A percentile compares a stretch with the other conserved stretches of the same genome.
Conservation (phyloP, 2,797 vertebrate species). For the Pipistrellus pipistrellus region DNA sequence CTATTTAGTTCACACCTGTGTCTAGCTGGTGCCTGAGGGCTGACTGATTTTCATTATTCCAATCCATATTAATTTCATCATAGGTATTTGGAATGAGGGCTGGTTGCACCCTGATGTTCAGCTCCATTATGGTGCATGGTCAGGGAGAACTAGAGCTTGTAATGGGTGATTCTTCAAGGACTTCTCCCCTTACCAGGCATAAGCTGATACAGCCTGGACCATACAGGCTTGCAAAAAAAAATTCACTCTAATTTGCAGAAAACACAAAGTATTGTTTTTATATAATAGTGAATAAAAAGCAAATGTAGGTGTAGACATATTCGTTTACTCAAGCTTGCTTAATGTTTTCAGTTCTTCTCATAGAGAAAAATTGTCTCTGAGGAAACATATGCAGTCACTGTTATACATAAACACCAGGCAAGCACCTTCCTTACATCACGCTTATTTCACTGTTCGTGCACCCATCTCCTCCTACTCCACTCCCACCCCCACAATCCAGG, state of each 20-base stretch:
- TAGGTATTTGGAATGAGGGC: neutral
- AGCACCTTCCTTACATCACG: too few relatives aligned
- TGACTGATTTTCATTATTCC: neutral
- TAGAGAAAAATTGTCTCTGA: neutral
- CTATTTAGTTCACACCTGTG: neutral
- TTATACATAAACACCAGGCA: slow-evolving; percentile 48
- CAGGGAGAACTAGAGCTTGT: neutral
- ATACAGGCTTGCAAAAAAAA: slow-evolving; percentile 39
- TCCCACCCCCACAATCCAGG: too few relatives aligned
- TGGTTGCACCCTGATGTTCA: neutral
- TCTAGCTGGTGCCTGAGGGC: neutral
- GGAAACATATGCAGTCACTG: neutral
- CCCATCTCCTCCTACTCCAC: too few relatives aligned
- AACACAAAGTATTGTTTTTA: neutral
- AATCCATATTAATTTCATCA: neutral
- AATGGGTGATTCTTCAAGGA: neutral
- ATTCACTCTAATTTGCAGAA: neutral
- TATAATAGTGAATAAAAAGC: neutral
- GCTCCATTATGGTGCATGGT: neutral
- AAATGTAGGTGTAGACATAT: neutral
- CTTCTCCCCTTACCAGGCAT: neutral
- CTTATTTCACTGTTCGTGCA: too few relatives aligned
- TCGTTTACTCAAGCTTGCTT: slow-evolving; percentile 25
- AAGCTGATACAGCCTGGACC: neutral
- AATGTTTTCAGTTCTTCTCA: slow-evolving; percentile 8